phyloP scores from a whole-genome alignment of 2,113 vertebrate species.

The Cololabis saira region DNA sequence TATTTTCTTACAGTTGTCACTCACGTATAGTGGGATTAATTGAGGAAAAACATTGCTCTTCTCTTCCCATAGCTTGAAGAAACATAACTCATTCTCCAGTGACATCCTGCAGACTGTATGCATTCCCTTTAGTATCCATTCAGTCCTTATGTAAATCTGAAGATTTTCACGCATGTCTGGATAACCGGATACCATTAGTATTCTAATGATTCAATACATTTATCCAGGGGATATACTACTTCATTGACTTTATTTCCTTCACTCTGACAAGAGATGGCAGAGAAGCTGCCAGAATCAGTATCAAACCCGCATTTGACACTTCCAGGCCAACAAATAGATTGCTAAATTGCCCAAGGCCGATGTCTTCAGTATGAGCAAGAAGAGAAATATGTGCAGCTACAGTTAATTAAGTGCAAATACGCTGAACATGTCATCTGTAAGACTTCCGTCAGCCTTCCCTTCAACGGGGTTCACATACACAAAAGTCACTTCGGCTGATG shows the following conservation, averaged over 20 bases:
- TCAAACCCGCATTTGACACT: slow-evolving; percentile 18
- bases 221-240: not conserved
- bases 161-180: not conserved
- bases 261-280: not conserved
- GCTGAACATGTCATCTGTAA: slow-evolving; percentile 27
- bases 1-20: slow-evolving; percentile 20
- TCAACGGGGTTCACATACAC: slow-evolving; percentile 10
- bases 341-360: slow-evolving; percentile 37
- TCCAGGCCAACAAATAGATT: slow-evolving; percentile 46
- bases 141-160: slow-evolving; percentile 1
- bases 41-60: slow-evolving; percentile 20
- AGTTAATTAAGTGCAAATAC: slow-evolving; percentile 45
- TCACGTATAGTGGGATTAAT: slow-evolving; percentile 12
- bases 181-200: not conserved
- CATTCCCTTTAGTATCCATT: slow-evolving; percentile 14
- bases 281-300: slow-evolving; percentile 26
- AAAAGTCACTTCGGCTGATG: not conserved
- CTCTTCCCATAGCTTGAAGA: slow-evolving; percentile 4
- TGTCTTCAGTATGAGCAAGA: slow-evolving; percentile 37
- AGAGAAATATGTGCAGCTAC: slow-evolving; percentile 37
- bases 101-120: not conserved
- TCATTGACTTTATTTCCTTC: slow-evolving; percentile 7
- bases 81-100: not conserved
- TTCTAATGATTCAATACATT: not conserved
- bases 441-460: not conserved